These are phyloP conservation scores for Drosophila colorata DNA, from an alignment of 2,888 invertebrate species.

Conservation along the genomic window DNA sequence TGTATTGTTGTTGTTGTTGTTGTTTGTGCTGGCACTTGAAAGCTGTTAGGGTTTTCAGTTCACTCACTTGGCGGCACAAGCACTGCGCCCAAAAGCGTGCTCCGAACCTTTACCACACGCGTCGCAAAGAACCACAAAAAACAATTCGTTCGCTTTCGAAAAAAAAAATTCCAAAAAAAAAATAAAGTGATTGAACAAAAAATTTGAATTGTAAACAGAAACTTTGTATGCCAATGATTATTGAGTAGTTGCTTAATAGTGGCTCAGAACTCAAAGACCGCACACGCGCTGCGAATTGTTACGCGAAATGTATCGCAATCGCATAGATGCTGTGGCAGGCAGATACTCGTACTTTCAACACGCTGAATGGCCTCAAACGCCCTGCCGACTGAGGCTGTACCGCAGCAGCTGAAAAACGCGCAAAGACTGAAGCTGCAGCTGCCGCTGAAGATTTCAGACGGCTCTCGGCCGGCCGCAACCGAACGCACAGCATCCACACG, in stretches of 20 bases:
- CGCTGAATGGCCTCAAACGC: slow-evolving; percentile 4
- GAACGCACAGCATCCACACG: slow-evolving; percentile 36
- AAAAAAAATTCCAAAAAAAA: slow-evolving; percentile 11
- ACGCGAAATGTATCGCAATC: slow-evolving; percentile 28
- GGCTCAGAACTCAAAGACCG: background rate
- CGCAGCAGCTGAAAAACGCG: slow-evolving; percentile 83
- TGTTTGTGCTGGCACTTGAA: slow-evolving; percentile 20
- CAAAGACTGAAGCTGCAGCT: slow-evolving; percentile 81
- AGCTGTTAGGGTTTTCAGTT: slow-evolving; percentile 37
- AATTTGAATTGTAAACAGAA: slow-evolving; percentile 1
- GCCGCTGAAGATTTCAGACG: slow-evolving; percentile 36
- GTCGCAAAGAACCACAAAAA: slow-evolving; percentile 26
- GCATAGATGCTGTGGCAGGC: slow-evolving; percentile 4
- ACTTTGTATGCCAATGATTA: slow-evolving; percentile 6
- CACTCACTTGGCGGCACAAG: slow-evolving; percentile 35
- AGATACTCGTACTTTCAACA: slow-evolving; percentile 30
- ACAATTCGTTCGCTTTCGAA: slow-evolving; percentile 5
- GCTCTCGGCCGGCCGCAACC: slow-evolving; percentile 20
- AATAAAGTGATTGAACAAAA: background rate
- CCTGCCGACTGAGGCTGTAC: slow-evolving; percentile 53
- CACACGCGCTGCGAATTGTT: slow-evolving; percentile 40
- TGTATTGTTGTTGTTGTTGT: slow-evolving; percentile 12
- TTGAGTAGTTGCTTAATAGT: slow-evolving; percentile 6
- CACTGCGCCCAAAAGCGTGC: slow-evolving; percentile 54
- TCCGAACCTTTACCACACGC: slow-evolving; percentile 38